These are phyloP conservation scores for Accipiter virgatus DNA, from an alignment of 2,113 vertebrate genomes.

Conservation along the genomic window DNA sequence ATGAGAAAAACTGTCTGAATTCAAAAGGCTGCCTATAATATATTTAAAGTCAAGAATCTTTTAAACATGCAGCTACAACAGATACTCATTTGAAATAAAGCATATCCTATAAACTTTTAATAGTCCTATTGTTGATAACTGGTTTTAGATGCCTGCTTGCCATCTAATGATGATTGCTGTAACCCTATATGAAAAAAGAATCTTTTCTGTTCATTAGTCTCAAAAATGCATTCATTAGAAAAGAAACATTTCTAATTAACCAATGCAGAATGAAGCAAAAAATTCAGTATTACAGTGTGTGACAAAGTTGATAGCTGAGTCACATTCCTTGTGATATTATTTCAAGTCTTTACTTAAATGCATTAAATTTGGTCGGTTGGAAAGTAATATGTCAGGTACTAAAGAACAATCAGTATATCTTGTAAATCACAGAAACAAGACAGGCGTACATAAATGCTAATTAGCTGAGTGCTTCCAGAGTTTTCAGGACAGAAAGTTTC, in stretches of 20 bases:
- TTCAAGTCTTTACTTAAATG: not conserved
- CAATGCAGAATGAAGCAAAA: not conserved
- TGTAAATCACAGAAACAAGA: slow-evolving; percentile 23
- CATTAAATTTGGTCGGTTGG: not conserved
- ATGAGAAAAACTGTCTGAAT: not conserved
- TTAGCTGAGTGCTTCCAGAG: not conserved
- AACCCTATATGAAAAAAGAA: not conserved
- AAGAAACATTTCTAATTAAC: not conserved
- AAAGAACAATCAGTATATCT: not conserved
- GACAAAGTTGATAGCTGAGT: not conserved
- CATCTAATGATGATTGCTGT: not conserved
- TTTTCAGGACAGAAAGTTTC: not conserved
- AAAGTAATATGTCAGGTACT: not conserved
- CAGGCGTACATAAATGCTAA: not conserved
- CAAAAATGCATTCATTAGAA: not conserved
- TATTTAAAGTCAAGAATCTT: not conserved
- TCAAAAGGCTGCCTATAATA: not conserved
- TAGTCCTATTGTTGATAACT: not conserved
- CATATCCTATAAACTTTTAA: not conserved
- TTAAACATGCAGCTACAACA: not conserved
- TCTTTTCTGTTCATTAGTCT: not conserved
- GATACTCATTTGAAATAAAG: not conserved
- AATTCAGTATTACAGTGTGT: not conserved
- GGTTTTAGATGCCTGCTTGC: not conserved
- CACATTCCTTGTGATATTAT: not conserved